Evolutionary conservation across 2,888 invertebrate genomes (phyloP), one percentile per base, ranked within the genome.

Genomic region (Drosophila gaucha): DNA sequence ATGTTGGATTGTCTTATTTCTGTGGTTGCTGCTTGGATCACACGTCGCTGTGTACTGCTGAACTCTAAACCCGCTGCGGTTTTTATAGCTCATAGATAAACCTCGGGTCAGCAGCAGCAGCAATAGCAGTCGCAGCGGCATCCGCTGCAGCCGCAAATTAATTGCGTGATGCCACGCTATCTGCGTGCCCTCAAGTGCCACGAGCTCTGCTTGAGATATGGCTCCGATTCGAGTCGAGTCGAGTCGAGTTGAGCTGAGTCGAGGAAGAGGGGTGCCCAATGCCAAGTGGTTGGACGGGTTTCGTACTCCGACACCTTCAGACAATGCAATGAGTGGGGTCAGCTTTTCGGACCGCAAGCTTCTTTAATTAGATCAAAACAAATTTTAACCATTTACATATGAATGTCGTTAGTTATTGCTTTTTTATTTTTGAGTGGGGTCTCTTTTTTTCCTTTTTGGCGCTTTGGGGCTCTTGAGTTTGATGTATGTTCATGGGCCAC

Each of bases 321-420:
- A 69, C 70, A 71, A 70, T 67, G 58, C 64, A 50, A 10, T 63
- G 62, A 62, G 59, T 73, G 68, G 52, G 69, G 75, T 58, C 68
- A 70, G 49, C 62, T 60, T n/a, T 50, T 51, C 38, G 65, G 57
- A 39, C 20, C 41, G 54, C 51, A 56, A 64, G 66, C 60, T 73
- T 68, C 76, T 88, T 75, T 68, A 88, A 88, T 86, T 83, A 80
- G 82, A 88, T 79, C 88, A 76, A 73, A 72, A 58, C 46, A 50
- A 39, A 58, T 63, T 63, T 63, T 58, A 49, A 60, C 36, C 46
- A 83, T 79, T 79, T 57, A 59, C 76, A 79, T 83, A 69, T 73
- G 77, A 83, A 82, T 59, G 44, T 78, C 39, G 62, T 46, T 60
- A 44, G 50, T 16, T 60, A 31, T 47, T 74, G 54, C 44, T 14